Evolutionary conservation across 2,888 invertebrate genomes (phyloP), one percentile per base, ranked within the genome.

Genomic region (Mermis nigrescens): DNA sequence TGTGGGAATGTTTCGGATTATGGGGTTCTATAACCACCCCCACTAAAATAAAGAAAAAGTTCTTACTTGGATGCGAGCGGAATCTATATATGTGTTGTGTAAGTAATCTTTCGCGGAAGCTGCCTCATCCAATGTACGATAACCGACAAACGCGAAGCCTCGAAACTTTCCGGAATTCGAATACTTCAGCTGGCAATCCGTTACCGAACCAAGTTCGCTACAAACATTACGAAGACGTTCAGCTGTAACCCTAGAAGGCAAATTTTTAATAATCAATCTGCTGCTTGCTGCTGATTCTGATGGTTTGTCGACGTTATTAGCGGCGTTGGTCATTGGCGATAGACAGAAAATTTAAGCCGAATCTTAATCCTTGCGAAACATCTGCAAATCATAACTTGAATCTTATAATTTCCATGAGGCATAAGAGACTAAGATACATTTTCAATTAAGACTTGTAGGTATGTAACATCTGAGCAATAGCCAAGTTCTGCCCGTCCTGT

Each of bases 91-190:
- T 1, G 86, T 82, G 61, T 85, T 83, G 74, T 95, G 79, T 65
- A 89, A 87, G 70, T 82, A 82, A 24, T 83, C 77, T 32, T 82
- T 78, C 0, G 94, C 94, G 32, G 78, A 78, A 55, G 80, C 70
- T 0, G 90, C 92, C 69, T 87, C 84, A 55, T 82, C 81, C 62
- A 84, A 84, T 27, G 79, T 81, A 70, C 85, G 82, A 73, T 82
- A 95, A 4, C 95, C 95, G 66, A 98, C 78, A 71, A 95, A 95
- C 2, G 84, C 89, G 76, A 95, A 95, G 68, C 85, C 83, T 61
- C 95, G 80, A 73, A 95, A 95, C 70, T 82, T 83, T 7, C 94
- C 92, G 77, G 87, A 83, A 66, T 83, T 81, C 0, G 88, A 89
- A 69, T 85, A 92, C 73, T 94, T 95, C 4, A 95, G 75, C 68